A percentile compares a stretch with the other conserved stretches of the same genome.
Conservation (phyloP, 2,888 invertebrate genomes). For the Eupithecia subfuscata region DNA sequence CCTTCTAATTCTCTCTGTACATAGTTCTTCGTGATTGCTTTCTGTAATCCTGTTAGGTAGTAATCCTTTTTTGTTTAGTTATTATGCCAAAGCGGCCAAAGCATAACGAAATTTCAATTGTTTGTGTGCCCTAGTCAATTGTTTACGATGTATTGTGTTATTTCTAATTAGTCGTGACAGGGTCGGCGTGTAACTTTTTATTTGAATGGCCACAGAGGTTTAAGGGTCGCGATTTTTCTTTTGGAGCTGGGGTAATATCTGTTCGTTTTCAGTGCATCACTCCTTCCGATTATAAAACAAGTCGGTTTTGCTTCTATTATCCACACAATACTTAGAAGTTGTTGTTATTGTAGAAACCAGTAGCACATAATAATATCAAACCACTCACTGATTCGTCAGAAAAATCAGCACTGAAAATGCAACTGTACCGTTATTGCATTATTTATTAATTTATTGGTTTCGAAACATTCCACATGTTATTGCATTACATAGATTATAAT, state of each 20-base stretch:
- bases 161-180: conserved; percentile 46
- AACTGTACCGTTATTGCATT: conserved; percentile 31
- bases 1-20: conserved; percentile 79
- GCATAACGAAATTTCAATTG: conserved; percentile 50
- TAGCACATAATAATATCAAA: not conserved
- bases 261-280: conserved; percentile 53
- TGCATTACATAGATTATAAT: conserved; percentile 34
- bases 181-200: conserved; percentile 32
- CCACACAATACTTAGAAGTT: not conserved
- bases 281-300: not conserved
- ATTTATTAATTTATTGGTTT: no score
- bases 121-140: conserved; percentile 62
- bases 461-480: conserved; percentile 64
- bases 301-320: not conserved
- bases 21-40: conserved; percentile 57
- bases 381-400: not conserved
- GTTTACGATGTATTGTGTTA: conserved; percentile 56
- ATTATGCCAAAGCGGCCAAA: conserved; percentile 52
- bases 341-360: not conserved
- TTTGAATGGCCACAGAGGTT: conserved; percentile 44
- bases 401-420: conserved; percentile 54
- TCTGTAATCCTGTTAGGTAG: conserved; percentile 32
- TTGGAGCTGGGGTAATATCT: conserved; percentile 32
- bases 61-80: conserved; percentile 25
- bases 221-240: conserved; percentile 58